These are phyloP conservation scores for Carassius gibelio DNA, from an alignment of 2,113 vertebrate species.

Conservation along the genomic window DNA sequence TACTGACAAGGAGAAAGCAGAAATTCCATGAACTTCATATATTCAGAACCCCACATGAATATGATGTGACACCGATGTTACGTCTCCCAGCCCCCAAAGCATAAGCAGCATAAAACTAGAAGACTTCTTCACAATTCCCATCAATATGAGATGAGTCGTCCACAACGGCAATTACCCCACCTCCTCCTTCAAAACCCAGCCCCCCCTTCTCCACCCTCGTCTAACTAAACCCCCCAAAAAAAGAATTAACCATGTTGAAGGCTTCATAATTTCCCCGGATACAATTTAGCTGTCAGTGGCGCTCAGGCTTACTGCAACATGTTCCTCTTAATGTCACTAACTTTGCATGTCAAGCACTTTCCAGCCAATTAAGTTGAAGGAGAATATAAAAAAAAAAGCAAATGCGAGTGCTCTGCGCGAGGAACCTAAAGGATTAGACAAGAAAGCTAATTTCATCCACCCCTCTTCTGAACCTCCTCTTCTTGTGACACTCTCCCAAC, in stretches of 20 bases:
- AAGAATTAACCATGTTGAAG: constrained; percentile 98
- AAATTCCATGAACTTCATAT: neutral
- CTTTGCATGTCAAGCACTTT: constrained; percentile 99
- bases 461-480: constrained; percentile 62
- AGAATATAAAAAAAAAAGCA: constrained; percentile 64
- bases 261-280: constrained; percentile 99
- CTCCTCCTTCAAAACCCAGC: constrained; percentile 65
- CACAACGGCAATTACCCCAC: constrained; percentile 93
- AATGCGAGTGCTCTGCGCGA: constrained; percentile 84
- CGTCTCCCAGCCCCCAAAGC: constrained; percentile 45
- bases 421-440: constrained; percentile 99
- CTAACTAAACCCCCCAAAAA: constrained; percentile 61
- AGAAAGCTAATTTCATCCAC: constrained; percentile 95
- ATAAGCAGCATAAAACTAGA: constrained; percentile 58
- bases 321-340: constrained; percentile 94
- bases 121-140: constrained; percentile 70
- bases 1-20: neutral
- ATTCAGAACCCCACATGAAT: neutral
- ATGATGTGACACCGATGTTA: neutral
- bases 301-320: constrained; percentile 96
- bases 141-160: constrained; percentile 86
- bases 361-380: constrained; percentile 99
- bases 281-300: constrained; percentile 99
- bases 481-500: constrained; percentile 22
- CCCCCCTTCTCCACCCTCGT: constrained; percentile 46